These are phyloP conservation scores for Vanacampus margaritifer DNA, from an alignment of 2,113 vertebrate species.

Conservation along the genomic window DNA sequence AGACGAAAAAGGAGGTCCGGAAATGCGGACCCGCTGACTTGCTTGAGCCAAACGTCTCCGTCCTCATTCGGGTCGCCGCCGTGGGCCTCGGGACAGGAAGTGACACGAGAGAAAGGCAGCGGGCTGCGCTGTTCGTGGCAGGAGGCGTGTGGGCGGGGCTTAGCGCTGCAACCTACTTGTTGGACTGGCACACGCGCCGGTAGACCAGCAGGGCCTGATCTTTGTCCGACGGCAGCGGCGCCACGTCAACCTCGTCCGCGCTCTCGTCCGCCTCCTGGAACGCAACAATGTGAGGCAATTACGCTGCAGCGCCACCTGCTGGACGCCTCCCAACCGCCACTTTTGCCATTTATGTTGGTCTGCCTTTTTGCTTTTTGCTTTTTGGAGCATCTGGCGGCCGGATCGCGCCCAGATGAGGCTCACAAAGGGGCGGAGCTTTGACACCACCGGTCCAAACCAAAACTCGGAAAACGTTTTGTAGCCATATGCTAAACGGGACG, in stretches of 20 bases:
- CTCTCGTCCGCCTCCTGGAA: neutral
- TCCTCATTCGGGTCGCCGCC: conserved; percentile 93
- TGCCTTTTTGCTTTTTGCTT: too few species aligned
- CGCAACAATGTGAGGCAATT: neutral
- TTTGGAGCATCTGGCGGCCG: too few species aligned
- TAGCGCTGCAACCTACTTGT: conserved; percentile 73
- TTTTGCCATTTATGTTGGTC: too few species aligned
- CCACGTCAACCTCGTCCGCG: conserved; percentile 25
- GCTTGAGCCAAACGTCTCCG: conserved; percentile 90
- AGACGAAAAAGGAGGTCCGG: too few species aligned
- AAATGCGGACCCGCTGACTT: conserved; percentile 89
- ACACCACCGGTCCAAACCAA: too few species aligned
- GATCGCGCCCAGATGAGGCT: too few species aligned
- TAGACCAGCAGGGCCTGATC: conserved; percentile 77
- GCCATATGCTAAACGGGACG: too few species aligned
- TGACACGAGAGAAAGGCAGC: neutral
- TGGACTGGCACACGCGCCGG: conserved; percentile 80
- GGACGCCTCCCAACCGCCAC: neutral
- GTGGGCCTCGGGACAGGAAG: conserved; percentile 33
- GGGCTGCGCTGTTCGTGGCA: neutral
- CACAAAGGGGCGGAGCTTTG: too few species aligned
- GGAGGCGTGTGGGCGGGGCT: neutral
- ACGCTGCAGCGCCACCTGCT: too few species aligned
- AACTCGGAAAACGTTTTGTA: too few species aligned
- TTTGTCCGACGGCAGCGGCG: conserved; percentile 73